Evolutionary conservation across 2,888 invertebrate species (phyloP).

Genomic region (Apotomis betuletana): DNA sequence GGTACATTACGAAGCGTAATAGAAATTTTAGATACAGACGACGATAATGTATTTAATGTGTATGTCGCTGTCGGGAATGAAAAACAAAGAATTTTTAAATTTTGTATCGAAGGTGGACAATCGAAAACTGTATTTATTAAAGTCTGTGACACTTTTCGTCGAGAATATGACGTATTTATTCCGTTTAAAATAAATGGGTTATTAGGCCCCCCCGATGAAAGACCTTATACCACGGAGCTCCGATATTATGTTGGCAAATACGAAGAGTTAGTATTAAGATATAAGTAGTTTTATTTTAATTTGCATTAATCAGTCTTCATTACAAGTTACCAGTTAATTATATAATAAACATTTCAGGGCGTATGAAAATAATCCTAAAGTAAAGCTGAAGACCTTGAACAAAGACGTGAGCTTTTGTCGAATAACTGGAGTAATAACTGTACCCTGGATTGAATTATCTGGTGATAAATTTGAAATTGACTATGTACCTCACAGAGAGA

Average conservation of each 20-base stretch:
- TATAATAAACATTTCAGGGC: constrained; percentile 54
- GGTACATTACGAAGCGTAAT: constrained; percentile 60
- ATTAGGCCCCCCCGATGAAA: constrained; percentile 79
- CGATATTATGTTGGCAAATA: constrained; percentile 64
- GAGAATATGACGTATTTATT: constrained; percentile 83
- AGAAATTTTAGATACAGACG: constrained; percentile 63
- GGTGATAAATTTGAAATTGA: constrained; percentile 70
- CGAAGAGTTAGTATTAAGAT: constrained; percentile 61
- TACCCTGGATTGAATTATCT: constrained; percentile 72
- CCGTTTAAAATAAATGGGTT: constrained; percentile 84
- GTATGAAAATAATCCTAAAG: constrained; percentile 70
- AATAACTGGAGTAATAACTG: constrained; percentile 71
- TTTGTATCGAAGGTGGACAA: constrained; percentile 66
- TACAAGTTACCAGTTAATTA: background rate
- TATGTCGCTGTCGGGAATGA: constrained; percentile 68
- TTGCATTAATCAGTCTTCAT: background rate
- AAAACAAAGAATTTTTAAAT: constrained; percentile 63
- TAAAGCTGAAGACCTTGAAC: constrained; percentile 64
- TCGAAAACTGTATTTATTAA: constrained; percentile 70
- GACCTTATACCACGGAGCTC: constrained; percentile 63
- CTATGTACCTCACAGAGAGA: constrained; percentile 53
- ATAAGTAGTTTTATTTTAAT: background rate
- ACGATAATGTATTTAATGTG: constrained; percentile 71
- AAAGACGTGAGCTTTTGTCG: constrained; percentile 74
- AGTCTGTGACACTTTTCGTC: constrained; percentile 67